Conservation (phyloP, 2,888 invertebrate genomes). For the Cremastobaeus sp. region DNA sequence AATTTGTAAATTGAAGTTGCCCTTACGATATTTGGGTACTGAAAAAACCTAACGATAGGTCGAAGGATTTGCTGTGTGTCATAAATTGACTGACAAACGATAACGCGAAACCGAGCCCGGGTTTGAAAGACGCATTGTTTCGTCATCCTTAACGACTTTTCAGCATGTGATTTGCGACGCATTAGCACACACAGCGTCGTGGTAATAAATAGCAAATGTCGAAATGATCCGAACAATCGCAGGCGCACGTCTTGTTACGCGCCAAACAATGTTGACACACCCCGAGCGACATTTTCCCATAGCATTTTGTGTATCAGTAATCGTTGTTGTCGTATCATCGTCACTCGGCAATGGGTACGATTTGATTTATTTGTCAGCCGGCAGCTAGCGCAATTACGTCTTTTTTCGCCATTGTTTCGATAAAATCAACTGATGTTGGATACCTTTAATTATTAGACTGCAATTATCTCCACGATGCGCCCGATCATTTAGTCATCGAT, state of each 20-base stretch:
- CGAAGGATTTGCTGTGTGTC: background rate
- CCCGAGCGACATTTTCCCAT: constrained; percentile 56
- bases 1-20: too few relatives aligned
- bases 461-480: too few relatives aligned
- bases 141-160: constrained; percentile 38
- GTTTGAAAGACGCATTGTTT: constrained; percentile 42
- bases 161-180: constrained; percentile 41
- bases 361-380: too few relatives aligned
- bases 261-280: constrained; percentile 60
- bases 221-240: constrained; percentile 55
- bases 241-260: constrained; percentile 37
- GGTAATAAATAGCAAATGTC: constrained; percentile 51
- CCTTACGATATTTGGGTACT: too few relatives aligned
- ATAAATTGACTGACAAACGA: constrained; percentile 35
- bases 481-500: too few relatives aligned
- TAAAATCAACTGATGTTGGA: too few relatives aligned
- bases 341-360: too few relatives aligned
- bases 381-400: too few relatives aligned
- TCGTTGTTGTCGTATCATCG: constrained; percentile 31
- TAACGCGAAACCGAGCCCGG: constrained; percentile 22
- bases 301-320: constrained; percentile 35
- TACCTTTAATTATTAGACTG: too few relatives aligned
- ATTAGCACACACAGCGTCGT: constrained; percentile 24
- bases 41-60: too few relatives aligned
- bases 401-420: too few relatives aligned